Evolutionary conservation across 1,140 invertebrate genomes (phyloP).

Genomic region (Muscidifurax raptorellus): DNA sequence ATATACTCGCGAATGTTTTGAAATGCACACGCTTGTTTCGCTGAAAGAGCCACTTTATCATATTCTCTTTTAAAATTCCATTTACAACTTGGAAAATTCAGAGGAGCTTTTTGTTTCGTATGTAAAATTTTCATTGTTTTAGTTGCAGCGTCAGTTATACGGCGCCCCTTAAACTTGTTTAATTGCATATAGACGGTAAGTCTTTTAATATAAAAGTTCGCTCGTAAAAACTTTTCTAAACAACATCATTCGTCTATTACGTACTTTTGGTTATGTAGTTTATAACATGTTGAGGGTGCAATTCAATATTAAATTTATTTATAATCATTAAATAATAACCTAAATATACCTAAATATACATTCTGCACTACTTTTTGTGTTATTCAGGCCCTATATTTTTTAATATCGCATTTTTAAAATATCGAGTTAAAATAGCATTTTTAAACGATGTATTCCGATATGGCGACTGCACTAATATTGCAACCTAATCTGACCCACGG

Average conservation of each 20-base stretch:
- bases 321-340: too few relatives aligned
- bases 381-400: too few relatives aligned
- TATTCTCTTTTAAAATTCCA: constrained; percentile 45
- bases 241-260: not conserved
- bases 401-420: too few relatives aligned
- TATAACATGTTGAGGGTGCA: not conserved
- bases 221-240: not conserved
- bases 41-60: constrained; percentile 22
- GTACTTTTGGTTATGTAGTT: not conserved
- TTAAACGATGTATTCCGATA: too few relatives aligned
- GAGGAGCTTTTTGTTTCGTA: constrained; percentile 10
- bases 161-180: not conserved
- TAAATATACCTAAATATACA: too few relatives aligned
- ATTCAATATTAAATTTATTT: too few relatives aligned
- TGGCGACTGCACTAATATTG: too few relatives aligned
- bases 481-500: too few relatives aligned
- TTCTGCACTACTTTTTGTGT: too few relatives aligned
- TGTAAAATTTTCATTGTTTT: constrained; percentile 18
- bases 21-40: constrained; percentile 21
- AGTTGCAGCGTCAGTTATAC: not conserved
- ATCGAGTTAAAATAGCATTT: too few relatives aligned
- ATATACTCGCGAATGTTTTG: not conserved
- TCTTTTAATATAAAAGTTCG: not conserved
- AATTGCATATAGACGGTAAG: not conserved
- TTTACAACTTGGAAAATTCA: constrained; percentile 34